Evolutionary conservation across 2,797 vertebrate genomes (phyloP), one percentile per base, ranked within the genome.

Genomic region (Okamejei kenojei): DNA sequence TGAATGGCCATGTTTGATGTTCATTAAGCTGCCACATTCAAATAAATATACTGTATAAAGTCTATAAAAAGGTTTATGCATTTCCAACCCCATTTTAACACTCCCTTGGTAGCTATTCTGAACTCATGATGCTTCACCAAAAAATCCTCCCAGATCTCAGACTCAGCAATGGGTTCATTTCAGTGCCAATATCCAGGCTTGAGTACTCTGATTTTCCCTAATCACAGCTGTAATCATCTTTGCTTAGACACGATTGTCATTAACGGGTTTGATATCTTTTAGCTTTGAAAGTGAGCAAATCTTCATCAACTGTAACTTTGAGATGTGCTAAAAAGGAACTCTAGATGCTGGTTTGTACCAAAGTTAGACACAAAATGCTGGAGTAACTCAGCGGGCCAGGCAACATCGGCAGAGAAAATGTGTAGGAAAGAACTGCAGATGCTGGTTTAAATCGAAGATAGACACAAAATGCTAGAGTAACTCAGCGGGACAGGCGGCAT

Each of bases 21-120:
- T 35, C 32, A 17, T 82, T 82, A 82, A 82, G 38, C 38, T 82
- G 80, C 45, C 21, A 82, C 80, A 82, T 82, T 82, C 80, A 82
- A 82, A 82, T 54, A 58, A 71, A 58, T 82, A 45, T 32, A 54
- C 45, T 54, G 45, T 54, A 82, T 82, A 23, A 8, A 82, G 38
- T 54, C 80, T 21, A 21, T 82, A 54, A 54, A 82, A 58, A 26
- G 80, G 80, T 54, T 82, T 9, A 58, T 45, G 80, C 38, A 58
- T 54, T 82, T 82, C 38, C 80, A 58, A 17, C 15, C 11, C 21
- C 35, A 21, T 54, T 82, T 58, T 82, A 7, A 58, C 19, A 26
- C 21, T 26, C 80, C 38, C 38, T 2, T 79, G 9, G 35, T 82
- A 29, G 80, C 38, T 80, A 38, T 82, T 82, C 80, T 54, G 7